phyloP scores from a whole-genome alignment of 2,888 invertebrate species.

The Aleiodes alternator region DNA sequence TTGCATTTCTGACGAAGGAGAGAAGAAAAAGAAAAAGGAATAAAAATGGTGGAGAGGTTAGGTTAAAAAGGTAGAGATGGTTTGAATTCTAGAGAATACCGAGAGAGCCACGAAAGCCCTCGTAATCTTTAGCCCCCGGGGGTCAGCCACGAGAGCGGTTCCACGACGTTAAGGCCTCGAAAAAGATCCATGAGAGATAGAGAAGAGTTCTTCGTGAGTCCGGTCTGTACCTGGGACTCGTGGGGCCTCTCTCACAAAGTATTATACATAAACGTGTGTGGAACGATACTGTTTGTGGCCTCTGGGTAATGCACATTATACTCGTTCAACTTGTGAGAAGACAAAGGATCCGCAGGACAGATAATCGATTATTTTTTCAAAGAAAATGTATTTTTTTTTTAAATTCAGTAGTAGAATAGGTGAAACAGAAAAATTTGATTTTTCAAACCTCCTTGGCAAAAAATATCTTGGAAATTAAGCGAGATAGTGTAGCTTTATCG shows the following conservation, averaged over 20 bases:
- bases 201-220: slow-evolving; percentile 15
- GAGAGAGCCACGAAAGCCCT: slow-evolving; percentile 61
- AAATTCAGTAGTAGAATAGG: too few relatives aligned
- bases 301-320: slow-evolving; percentile 59
- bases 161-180: slow-evolving; percentile 27
- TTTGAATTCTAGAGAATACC: slow-evolving; percentile 63
- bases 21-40: slow-evolving; percentile 41
- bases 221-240: too few relatives aligned
- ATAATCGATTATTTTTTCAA: too few relatives aligned
- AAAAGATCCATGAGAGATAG: slow-evolving; percentile 54
- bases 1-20: slow-evolving; percentile 29
- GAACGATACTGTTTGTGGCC: slow-evolving; percentile 43
- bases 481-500: too few relatives aligned
- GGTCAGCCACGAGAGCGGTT: slow-evolving; percentile 62
- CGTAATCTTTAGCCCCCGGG: slow-evolving; percentile 71
- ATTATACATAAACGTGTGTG: too few relatives aligned
- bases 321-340: slow-evolving; percentile 54
- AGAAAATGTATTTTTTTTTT: too few relatives aligned
- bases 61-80: slow-evolving; percentile 35
- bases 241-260: too few relatives aligned
- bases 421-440: too few relatives aligned
- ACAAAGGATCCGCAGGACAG: slow-evolving; percentile 57
- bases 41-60: slow-evolving; percentile 29
- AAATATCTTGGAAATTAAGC: too few relatives aligned
- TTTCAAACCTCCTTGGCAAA: too few relatives aligned